Conservation (phyloP, 1,140 invertebrate species). For the Aphis craccivora region DNA sequence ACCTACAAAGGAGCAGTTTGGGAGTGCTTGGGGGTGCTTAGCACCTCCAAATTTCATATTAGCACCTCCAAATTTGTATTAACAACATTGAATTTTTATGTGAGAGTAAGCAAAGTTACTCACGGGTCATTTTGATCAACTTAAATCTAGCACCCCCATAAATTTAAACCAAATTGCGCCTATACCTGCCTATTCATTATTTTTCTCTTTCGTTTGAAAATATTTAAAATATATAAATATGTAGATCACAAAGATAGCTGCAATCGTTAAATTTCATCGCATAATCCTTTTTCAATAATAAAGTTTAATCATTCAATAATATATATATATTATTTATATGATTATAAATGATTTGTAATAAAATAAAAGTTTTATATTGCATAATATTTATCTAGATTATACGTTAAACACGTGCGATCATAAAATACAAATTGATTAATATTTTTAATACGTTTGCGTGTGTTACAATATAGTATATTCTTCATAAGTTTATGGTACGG, state of each 20-base stretch:
- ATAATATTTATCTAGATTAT: not conserved
- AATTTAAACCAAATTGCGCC: too few relatives aligned
- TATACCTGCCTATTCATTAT: not conserved
- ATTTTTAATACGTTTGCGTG: not conserved
- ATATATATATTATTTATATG: not conserved
- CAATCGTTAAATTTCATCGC: not conserved
- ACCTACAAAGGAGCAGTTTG: too few relatives aligned
- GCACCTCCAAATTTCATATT: too few relatives aligned
- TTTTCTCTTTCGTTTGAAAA: not conserved
- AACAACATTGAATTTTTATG: too few relatives aligned
- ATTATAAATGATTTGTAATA: not conserved
- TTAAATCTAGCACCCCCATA: too few relatives aligned
- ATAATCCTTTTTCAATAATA: not conserved
- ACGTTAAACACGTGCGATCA: not conserved
- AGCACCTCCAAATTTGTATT: too few relatives aligned
- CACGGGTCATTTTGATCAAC: too few relatives aligned
- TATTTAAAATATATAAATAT: not conserved
- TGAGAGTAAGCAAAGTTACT: too few relatives aligned
- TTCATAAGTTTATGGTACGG: not conserved
- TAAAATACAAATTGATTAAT: not conserved
- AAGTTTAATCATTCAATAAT: not conserved
- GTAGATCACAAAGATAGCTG: not conserved
- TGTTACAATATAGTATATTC: not conserved
- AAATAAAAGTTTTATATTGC: not conserved
- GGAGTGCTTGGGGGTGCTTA: too few relatives aligned